Conservation (phyloP, 2,888 invertebrate genomes). For the Papilio protenor region DNA sequence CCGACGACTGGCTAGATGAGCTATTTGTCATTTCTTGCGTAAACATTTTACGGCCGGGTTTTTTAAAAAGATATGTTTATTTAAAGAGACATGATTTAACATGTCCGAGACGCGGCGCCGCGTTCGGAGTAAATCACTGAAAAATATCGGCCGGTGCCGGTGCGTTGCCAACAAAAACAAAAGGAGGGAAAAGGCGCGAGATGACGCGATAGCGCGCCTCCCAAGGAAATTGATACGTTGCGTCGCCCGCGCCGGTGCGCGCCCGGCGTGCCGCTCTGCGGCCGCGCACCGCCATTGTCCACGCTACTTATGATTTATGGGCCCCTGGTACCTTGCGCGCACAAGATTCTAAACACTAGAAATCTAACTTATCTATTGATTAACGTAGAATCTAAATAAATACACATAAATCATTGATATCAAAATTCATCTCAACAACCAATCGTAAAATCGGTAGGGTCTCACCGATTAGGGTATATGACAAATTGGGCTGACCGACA, state of each 20-base stretch:
- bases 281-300: constrained; percentile 49
- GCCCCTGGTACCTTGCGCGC: constrained; percentile 17
- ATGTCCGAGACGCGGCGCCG: constrained; percentile 42
- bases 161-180: constrained; percentile 46
- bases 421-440: background rate
- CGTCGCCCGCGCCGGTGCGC: constrained; percentile 53
- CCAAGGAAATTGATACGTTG: constrained; percentile 62
- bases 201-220: constrained; percentile 47
- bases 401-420: background rate
- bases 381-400: background rate
- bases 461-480: background rate
- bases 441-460: constrained; percentile 25
- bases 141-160: constrained; percentile 41
- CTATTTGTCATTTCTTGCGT: constrained; percentile 42
- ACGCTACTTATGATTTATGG: constrained; percentile 54
- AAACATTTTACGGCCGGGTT: constrained; percentile 39
- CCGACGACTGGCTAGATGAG: constrained; percentile 31
- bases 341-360: constrained; percentile 9
- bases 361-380: background rate
- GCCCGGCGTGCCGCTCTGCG: constrained; percentile 46
- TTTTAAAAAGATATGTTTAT: constrained; percentile 43
- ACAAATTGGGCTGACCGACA: constrained; percentile 13
- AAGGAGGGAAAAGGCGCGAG: constrained; percentile 46
- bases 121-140: constrained; percentile 40
- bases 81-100: constrained; percentile 43